Percentiles rank a stretch among this genome's conserved stretches.
These are phyloP conservation scores for Lepus americanus DNA, from an alignment of 2,113 vertebrate species.

Conservation along the genomic window DNA sequence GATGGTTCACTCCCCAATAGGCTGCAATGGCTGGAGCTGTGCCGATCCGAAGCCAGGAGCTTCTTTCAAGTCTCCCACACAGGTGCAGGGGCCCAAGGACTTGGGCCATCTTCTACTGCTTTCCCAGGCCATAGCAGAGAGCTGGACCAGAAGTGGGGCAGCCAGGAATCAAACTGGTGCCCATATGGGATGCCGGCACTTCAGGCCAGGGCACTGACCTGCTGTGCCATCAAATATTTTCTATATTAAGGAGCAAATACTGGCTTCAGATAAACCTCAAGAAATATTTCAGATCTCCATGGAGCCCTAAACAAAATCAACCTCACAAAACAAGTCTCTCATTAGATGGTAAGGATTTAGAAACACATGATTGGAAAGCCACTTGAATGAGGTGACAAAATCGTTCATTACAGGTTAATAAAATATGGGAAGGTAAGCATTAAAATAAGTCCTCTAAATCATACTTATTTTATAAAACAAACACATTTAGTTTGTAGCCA, in stretches of 20 bases:
- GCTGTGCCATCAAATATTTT: too few relatives aligned
- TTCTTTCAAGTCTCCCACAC: too few relatives aligned
- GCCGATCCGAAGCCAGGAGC: too few relatives aligned
- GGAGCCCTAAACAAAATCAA: not conserved
- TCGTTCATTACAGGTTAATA: slow-evolving; percentile 19
- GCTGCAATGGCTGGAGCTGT: too few relatives aligned
- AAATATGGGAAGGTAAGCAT: not conserved
- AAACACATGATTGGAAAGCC: not conserved
- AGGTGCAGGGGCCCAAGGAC: too few relatives aligned
- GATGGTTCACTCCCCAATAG: too few relatives aligned
- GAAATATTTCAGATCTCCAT: slow-evolving; percentile 26
- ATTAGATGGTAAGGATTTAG: not conserved
- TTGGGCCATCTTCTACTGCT: too few relatives aligned
- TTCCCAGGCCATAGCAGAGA: too few relatives aligned
- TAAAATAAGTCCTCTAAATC: slow-evolving; percentile 19
- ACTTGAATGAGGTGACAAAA: not conserved
- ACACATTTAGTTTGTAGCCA: not conserved
- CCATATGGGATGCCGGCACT: too few relatives aligned
- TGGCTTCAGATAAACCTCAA: slow-evolving; percentile 49
- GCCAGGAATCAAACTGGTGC: too few relatives aligned
- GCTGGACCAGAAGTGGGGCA: too few relatives aligned
- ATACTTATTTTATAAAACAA: slow-evolving; percentile 29
- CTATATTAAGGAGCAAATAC: slow-evolving; percentile 41
- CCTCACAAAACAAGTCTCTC: not conserved
- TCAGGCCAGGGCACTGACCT: too few relatives aligned